Base-by-base conservation (phyloP, 2,113 vertebrate species). In the Microcebus lehilahytsara region DNA sequence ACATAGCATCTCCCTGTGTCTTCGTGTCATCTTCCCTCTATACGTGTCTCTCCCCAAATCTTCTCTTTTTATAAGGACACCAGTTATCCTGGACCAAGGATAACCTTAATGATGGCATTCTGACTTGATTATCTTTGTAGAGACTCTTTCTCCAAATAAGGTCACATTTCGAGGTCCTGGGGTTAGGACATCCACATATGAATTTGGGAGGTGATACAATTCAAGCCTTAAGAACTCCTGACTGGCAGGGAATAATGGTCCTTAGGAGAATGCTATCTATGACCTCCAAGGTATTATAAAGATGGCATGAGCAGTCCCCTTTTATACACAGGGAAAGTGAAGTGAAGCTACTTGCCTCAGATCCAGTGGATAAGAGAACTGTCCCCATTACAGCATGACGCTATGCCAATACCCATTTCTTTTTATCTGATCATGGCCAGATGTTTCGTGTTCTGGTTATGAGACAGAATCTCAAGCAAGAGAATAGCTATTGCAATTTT, bases 1-100 rank as follows among this genome's bases (percentile, higher is more conserved):
- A 46, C 27, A 0, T 0, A 22, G 2, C 0, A 0, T 22, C 6
- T 85, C 64, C 9, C 30, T 58, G 4, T 17, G 0, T 11, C 46
- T 22, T 40, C 83, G 10, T 9, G 12, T 56, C 3, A 1, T 67
- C 23, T 62, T 87, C 30, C 10, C 2, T 23, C 30, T 27, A 0
- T 53, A 0, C 19, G 30, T 2, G 3, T 62, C 58, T 95, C 51
- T 71, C 30, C 19, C 20, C 58, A 81, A 32, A 81, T 40, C 0
- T 72, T 22, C 16, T 40, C 27, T 66, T 30, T 80, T 79, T 46
- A 56, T 20, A 62, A 67, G 27, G 37, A 40, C 6, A 75, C 5
- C 34, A 20, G 49, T 51, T 27, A 42, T 25, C 14, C 23, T 64
- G 42, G 11, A 80, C 27, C 32, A 66, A 37, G 12, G 6, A 14